Percentiles rank a stretch among this genome's conserved stretches.
These are phyloP conservation scores for Theocolax elegans DNA, from an alignment of 1,140 invertebrate species.

Conservation along the genomic window DNA sequence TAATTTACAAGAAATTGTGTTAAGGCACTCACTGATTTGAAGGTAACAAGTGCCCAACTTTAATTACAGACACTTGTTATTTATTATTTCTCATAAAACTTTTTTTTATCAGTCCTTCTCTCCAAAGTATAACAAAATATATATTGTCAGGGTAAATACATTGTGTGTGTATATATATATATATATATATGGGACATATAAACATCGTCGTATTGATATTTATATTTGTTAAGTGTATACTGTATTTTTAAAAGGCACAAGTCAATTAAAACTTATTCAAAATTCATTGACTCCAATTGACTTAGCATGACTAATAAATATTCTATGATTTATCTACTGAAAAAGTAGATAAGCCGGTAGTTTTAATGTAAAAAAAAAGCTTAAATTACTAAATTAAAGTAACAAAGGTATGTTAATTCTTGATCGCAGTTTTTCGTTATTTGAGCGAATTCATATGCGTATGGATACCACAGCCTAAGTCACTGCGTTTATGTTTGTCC, in stretches of 20 bases:
- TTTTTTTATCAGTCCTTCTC: conserved; percentile 37
- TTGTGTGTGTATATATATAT: no score
- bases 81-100: conserved; percentile 22
- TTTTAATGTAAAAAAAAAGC: conserved; percentile 41
- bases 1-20: conserved; percentile 35
- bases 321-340: background rate
- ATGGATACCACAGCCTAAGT: conserved; percentile 34
- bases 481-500: conserved; percentile 20
- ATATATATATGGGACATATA: conserved; percentile 30
- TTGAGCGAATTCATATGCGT: conserved; percentile 28
- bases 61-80: background rate
- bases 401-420: conserved; percentile 26
- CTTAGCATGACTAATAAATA: conserved; percentile 19
- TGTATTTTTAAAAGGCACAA: conserved; percentile 31
- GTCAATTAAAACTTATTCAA: conserved; percentile 15
- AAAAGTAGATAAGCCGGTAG: conserved; percentile 26
- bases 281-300: conserved; percentile 5
- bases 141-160: conserved; percentile 35
- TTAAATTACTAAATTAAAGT: conserved; percentile 15
- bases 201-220: conserved; percentile 16
- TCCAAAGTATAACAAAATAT: conserved; percentile 40
- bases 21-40: conserved; percentile 35
- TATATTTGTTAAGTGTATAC: conserved; percentile 26
- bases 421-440: background rate
- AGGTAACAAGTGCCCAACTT: conserved; percentile 13